phyloP scores from a whole-genome alignment of 2,113 vertebrate genomes.

The Lota lota region DNA sequence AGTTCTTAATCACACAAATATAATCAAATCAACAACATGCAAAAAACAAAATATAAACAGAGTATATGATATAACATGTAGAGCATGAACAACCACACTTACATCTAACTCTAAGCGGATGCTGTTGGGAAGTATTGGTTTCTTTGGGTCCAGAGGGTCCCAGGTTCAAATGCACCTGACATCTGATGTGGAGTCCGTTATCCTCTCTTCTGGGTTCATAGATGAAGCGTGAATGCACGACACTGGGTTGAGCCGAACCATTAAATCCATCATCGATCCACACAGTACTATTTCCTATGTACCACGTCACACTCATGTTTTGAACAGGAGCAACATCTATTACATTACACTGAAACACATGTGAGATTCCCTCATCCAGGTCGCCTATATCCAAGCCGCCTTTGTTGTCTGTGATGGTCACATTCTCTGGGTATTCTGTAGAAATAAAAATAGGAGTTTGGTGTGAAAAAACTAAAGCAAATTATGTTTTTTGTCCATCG shows the following conservation, averaged over 20 bases:
- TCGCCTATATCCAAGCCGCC: background rate
- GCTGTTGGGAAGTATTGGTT: background rate
- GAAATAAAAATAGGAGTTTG: background rate
- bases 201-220: constrained; percentile 19
- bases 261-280: fast-evolving
- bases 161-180: constrained; percentile 62
- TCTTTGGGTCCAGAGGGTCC: constrained; percentile 5
- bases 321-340: constrained; percentile 17
- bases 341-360: constrained; percentile 43
- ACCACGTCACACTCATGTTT: constrained; percentile 41
- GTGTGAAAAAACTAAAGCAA: background rate
- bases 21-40: background rate
- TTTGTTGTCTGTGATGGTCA: constrained; percentile 35
- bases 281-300: background rate
- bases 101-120: constrained; percentile 37
- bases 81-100: constrained; percentile 35
- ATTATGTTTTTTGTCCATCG: background rate
- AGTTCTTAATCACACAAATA: background rate
- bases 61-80: background rate
- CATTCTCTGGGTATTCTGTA: constrained; percentile 55
- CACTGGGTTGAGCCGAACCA: fast-evolving
- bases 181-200: constrained; percentile 46
- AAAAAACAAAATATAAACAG: no score
- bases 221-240: background rate
- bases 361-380: constrained; percentile 26